Base-by-base conservation (phyloP, 2,888 invertebrate genomes). In the Scaeva pyrastri region DNA sequence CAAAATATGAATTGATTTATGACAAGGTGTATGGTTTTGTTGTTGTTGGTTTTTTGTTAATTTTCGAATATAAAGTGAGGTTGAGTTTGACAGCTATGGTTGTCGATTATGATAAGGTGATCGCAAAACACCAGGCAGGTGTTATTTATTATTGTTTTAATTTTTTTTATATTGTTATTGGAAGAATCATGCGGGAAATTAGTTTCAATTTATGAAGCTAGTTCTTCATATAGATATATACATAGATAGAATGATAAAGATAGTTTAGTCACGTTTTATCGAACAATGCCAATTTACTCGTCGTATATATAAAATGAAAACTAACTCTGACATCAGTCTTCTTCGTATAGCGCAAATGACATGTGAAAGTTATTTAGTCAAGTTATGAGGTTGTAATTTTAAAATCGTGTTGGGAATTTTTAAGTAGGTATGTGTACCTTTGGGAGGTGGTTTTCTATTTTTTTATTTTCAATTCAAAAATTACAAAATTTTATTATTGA, bases 1-100 rank as follows among this genome's bases (percentile, higher is more conserved):
- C 11, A 75, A 50, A 75, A 68, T 85, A 85, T 80, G 85, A 85
- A 50, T 62, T 77, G 26, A 72, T 72, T 76, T 80, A 73, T 85
- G 85, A 81, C 85, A 85, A 80, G 80, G 85, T 80, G 80, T 62
- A 48, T 52, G 60, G 12, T 56, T 72, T 56, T 60, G 19, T 31
- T 2, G 16, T 11, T 8, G 4, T 16, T 12, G 12, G 12, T 12
- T 2, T 41, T 11, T 5, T 10, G 5, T 39, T n/a, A n/a, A 31
- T 31, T 31, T 31, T 31, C 8, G 31, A 7, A 7, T 10, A 7
- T 19, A 19, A 31, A 21, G 60, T 21, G 48, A 68, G 41, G 58
- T 58, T 73, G 66, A 62, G 55, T 21, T 60, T 68, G 68, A 71
- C 45, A 23, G 70, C 36, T 36, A 68, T 68, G 68, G 80, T 70